Percentiles rank a stretch among this genome's conserved stretches.
These are phyloP conservation scores for Scaptomyza flava DNA, from an alignment of 2,888 invertebrate genomes.

Conservation along the genomic window DNA sequence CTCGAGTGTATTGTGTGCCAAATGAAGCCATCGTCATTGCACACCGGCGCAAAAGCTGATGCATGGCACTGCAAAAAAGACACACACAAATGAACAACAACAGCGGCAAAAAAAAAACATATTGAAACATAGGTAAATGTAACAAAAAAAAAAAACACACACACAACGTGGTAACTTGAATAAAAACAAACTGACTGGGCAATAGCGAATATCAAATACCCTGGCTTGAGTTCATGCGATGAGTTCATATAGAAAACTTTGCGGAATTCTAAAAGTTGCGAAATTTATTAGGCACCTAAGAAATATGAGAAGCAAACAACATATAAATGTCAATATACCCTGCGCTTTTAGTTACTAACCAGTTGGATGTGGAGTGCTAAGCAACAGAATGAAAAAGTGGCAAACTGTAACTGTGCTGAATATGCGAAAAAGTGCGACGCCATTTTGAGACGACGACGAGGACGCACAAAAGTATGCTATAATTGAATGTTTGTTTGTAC, in stretches of 20 bases:
- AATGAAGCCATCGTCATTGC: conserved; percentile 64
- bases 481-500: conserved; percentile 74
- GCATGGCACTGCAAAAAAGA: conserved; percentile 38
- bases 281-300: too few relatives aligned
- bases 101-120: conserved; percentile 9
- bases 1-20: conserved; percentile 26
- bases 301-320: neutral
- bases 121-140: too few relatives aligned
- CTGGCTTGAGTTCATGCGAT: too few relatives aligned
- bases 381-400: conserved; percentile 10
- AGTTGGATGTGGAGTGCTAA: conserved; percentile 11
- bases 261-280: too few relatives aligned
- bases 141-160: neutral
- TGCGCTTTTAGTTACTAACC: neutral
- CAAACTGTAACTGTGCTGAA: conserved; percentile 55
- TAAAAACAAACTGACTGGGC: too few relatives aligned
- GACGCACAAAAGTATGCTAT: conserved; percentile 74
- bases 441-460: conserved; percentile 59
- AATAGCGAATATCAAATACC: too few relatives aligned
- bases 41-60: conserved; percentile 47
- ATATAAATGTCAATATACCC: neutral
- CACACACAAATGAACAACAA: conserved; percentile 8
- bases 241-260: too few relatives aligned
- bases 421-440: conserved; percentile 65
- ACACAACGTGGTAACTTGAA: neutral